A percentile compares a stretch with the other conserved stretches of the same genome.
phyloP scores from a whole-genome alignment of 2,113 vertebrate genomes.

The Myiopsitta monachus region DNA sequence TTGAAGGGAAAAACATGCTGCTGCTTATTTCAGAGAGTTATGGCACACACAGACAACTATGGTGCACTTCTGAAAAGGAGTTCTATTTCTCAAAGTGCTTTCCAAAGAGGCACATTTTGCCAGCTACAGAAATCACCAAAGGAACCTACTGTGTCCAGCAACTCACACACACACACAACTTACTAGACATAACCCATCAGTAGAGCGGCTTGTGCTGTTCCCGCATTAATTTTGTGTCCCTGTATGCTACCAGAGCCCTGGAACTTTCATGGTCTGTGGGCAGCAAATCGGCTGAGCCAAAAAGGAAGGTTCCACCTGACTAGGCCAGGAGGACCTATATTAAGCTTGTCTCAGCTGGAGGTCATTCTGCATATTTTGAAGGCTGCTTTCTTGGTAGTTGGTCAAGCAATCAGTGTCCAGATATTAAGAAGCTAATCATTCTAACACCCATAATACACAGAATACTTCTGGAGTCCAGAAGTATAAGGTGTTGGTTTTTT shows the following conservation, averaged over 20 bases:
- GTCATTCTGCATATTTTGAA: conserved; percentile 62
- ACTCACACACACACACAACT: background rate
- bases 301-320: conserved; percentile 63
- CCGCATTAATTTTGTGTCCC: conserved; percentile 15
- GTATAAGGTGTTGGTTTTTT: background rate
- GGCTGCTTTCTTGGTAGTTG: conserved; percentile 45
- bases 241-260: conserved; percentile 25
- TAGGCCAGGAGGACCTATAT: conserved; percentile 58
- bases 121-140: background rate
- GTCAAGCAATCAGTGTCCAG: conserved; percentile 37
- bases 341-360: conserved; percentile 64
- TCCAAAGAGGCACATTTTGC: background rate
- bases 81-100: background rate
- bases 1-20: background rate
- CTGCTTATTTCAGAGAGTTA: background rate
- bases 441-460: background rate
- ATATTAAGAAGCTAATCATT: conserved; percentile 3
- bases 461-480: background rate
- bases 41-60: background rate
- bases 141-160: background rate
- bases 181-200: background rate
- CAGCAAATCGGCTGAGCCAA: conserved; percentile 65
- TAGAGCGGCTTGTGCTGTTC: background rate
- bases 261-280: conserved; percentile 61
- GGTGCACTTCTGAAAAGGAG: background rate